phyloP scores from a whole-genome alignment of 2,797 vertebrate species.

The Thripadectes ignobilis region DNA sequence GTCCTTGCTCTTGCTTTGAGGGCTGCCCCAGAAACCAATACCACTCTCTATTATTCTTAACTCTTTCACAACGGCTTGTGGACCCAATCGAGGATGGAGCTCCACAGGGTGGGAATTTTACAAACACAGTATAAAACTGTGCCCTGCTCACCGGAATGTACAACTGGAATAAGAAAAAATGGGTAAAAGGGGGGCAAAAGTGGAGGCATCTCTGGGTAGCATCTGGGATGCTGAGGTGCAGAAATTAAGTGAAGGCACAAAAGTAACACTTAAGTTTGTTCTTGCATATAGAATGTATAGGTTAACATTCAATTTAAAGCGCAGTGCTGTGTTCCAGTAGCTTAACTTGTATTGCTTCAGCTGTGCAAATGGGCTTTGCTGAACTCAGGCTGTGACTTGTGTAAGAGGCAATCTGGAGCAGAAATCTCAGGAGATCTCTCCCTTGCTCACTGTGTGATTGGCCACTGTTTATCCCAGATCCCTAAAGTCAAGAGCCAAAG shows the following conservation, averaged over 20 bases:
- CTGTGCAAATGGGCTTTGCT: neutral
- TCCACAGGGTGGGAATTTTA: neutral
- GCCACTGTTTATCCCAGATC: conserved; percentile 22
- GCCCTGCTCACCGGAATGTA: neutral
- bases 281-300: neutral
- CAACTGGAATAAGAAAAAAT: neutral
- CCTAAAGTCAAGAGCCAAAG: neutral
- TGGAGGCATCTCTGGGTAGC: neutral
- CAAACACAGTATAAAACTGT: neutral
- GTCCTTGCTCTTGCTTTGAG: neutral
- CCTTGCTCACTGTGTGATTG: neutral
- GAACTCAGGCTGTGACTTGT: neutral
- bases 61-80: neutral
- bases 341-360: neutral
- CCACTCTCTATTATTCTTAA: neutral
- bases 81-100: neutral
- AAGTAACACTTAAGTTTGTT: neutral
- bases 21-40: neutral
- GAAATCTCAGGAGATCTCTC: neutral
- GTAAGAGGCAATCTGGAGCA: conserved; percentile 26
- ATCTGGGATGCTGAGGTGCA: neutral
- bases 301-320: neutral
- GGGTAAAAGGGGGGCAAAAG: neutral
- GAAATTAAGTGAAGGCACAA: neutral
- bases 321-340: neutral